Percentiles rank a stretch among this genome's conserved stretches.
Evolutionary conservation across 2,113 vertebrate genomes (phyloP).

Genomic region (Pedetes capensis): DNA sequence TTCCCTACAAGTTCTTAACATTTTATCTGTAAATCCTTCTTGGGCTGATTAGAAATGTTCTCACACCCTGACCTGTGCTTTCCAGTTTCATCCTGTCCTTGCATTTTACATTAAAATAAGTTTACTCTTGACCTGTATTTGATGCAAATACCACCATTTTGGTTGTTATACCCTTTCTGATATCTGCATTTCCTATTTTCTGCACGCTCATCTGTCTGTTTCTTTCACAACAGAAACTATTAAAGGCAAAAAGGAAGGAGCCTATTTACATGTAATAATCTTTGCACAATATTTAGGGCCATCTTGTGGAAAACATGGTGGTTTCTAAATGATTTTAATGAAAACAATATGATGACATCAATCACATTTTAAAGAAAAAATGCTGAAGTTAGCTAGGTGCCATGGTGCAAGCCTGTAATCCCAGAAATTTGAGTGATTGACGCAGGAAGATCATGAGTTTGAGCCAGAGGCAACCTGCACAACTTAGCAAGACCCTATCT

Average conservation of each 20-base stretch:
- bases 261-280: too few relatives aligned
- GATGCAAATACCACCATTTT: background rate
- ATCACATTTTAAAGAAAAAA: background rate
- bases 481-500: too few relatives aligned
- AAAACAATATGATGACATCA: background rate
- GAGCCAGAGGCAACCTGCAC: too few relatives aligned
- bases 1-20: constrained; percentile 1
- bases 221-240: background rate
- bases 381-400: too few relatives aligned
- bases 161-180: background rate
- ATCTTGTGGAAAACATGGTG: background rate
- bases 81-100: background rate
- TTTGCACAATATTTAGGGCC: background rate
- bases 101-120: background rate
- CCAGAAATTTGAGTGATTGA: too few relatives aligned
- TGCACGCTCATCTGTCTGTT: background rate
- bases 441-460: too few relatives aligned
- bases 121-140: background rate
- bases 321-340: background rate
- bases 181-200: background rate
- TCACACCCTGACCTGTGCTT: background rate
- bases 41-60: background rate
- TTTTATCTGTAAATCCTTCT: background rate
- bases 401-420: too few relatives aligned
- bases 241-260: background rate